Percentiles rank a stretch among this genome's conserved stretches.
phyloP scores from a whole-genome alignment of 2,113 vertebrate genomes.

The Cervus canadensis region DNA sequence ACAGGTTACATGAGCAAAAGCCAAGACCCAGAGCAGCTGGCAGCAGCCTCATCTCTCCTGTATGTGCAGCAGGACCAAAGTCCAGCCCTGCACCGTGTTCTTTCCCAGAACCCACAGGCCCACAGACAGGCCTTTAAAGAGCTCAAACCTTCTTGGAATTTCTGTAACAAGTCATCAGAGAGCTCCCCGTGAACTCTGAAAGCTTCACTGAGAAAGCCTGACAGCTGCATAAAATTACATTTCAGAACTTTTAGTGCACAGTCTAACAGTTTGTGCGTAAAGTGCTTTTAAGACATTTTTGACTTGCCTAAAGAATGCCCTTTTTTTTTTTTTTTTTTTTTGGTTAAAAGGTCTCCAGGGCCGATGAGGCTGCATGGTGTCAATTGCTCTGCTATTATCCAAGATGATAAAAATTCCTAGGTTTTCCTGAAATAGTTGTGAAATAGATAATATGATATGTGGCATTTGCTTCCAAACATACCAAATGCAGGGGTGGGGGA shows the following conservation, averaged over 20 bases:
- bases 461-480: background rate
- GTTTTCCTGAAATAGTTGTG: background rate
- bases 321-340: background rate
- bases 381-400: background rate
- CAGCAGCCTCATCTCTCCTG: rapidly evolving
- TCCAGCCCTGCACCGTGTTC: background rate
- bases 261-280: background rate
- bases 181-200: background rate
- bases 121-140: background rate
- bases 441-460: background rate
- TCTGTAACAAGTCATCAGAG: background rate
- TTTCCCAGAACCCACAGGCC: background rate
- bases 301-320: background rate
- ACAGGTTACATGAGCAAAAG: background rate
- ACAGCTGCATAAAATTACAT: background rate
- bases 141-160: background rate
- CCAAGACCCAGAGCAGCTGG: background rate
- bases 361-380: background rate
- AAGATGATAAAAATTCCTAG: background rate
- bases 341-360: background rate
- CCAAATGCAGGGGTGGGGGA: background rate
- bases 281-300: background rate
- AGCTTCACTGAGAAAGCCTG: background rate
- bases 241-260: background rate
- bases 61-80: background rate